Base-by-base conservation (phyloP, 2,888 invertebrate species). In the Neocrepidodera transversa region DNA sequence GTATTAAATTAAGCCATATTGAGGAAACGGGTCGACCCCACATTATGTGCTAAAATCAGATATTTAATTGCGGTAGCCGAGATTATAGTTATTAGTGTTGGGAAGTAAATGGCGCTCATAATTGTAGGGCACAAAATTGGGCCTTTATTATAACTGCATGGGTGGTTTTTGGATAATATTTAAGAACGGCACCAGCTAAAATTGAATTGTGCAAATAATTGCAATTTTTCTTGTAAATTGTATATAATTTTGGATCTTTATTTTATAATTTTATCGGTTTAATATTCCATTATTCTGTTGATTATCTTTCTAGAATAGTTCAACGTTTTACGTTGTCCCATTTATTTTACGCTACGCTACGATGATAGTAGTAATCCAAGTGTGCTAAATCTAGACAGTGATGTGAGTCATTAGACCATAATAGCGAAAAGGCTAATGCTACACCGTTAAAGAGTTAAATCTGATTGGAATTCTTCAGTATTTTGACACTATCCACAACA, bases 1-100 rank as follows among this genome's bases (percentile, higher is more conserved):
- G 18, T 20, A 45, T 35, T 14, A 52, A 56, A 60, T 56, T 23
- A 32, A 60, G 56, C 40, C 49, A 49, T 56, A 52, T 42, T 32
- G 52, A 23, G 48, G 18, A 52, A 52, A 60, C 18, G 48, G 10
- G 36, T 35, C 40, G 45, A 47, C 60, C 56, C 45, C 40, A 47
- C 51, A 56, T 63, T 63, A 52, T 53, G 63, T 60, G 63, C 63
- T 51, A 63, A 63, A 61, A 61, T 55, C 49, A 32, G 49, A 60
- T 47, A 51, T 57, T 59, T 64, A 59, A 64, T 64, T 64, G 61
- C 51, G 53, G 49, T 42, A 51, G 54, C 53, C 30, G 11, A 35
- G 55, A 62, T 58, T 58, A 62, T 58, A 48, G 62, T 40, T 57
- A 62, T 62, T 58, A 62, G 40, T 47, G 43, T 48, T 17, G 26